Evolutionary conservation across 53 echinoderm and acorn worm species (phyloP).

Genomic region (Zoroaster sp.): DNA sequence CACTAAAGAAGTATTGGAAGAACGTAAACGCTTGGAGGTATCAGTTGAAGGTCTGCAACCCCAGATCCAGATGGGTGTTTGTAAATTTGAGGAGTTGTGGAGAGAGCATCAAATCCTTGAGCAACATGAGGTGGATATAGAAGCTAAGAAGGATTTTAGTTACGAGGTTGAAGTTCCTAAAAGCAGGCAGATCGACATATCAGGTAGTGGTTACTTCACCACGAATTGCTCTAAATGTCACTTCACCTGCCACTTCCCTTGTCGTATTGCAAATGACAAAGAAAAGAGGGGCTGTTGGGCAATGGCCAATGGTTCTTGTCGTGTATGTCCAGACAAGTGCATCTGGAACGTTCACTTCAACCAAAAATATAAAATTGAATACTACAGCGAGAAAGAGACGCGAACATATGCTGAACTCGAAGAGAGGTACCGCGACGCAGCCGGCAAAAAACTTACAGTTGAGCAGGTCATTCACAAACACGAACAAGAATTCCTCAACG

Average conservation of each 20-base stretch:
- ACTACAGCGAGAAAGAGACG: constrained; percentile 6
- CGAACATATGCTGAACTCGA: constrained; percentile 31
- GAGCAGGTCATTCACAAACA: constrained; percentile 53
- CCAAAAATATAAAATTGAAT: constrained; percentile 53
- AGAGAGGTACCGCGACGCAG: constrained; percentile 33
- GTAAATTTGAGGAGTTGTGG: constrained; percentile 57
- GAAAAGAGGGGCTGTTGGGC: constrained; percentile 24
- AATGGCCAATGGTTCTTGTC: constrained; percentile 16
- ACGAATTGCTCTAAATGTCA: constrained; percentile 66
- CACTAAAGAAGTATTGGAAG: constrained; percentile 63
- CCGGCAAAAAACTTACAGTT: constrained; percentile 49
- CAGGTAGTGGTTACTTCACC: not conserved
- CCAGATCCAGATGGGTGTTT: constrained; percentile 52
- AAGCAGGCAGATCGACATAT: not conserved
- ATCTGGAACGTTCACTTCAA: constrained; percentile 64
- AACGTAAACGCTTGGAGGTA: constrained; percentile 56
- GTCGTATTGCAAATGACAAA: constrained; percentile 9
- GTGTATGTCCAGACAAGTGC: constrained; percentile 50
- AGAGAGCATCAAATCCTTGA: constrained; percentile 50
- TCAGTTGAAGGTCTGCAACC: constrained; percentile 59
- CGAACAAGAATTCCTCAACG: constrained; percentile 31
- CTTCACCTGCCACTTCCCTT: constrained; percentile 65
- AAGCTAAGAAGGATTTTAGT: constrained; percentile 24
- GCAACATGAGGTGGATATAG: constrained; percentile 59
- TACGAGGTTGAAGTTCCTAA: constrained; percentile 53